Evolutionary conservation across 2,888 invertebrate genomes (phyloP).

Genomic region (Tineola bisselliella): DNA sequence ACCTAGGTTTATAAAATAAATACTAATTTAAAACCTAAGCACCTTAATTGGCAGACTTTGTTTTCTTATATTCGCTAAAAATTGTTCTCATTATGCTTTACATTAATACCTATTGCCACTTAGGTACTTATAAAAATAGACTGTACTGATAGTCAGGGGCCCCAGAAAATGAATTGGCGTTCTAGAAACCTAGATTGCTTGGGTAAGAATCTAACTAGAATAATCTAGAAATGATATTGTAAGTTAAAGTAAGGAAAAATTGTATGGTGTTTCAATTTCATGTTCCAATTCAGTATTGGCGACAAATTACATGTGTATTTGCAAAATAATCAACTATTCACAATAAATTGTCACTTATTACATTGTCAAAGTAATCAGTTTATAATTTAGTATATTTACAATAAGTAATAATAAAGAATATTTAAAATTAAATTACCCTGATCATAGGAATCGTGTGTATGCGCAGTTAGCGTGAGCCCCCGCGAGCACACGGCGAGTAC

Average conservation of each 20-base stretch:
- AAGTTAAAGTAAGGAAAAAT: too few species aligned
- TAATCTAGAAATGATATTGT: not conserved
- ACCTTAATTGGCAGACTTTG: too few species aligned
- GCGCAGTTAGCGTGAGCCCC: conserved; percentile 23
- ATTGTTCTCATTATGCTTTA: not conserved
- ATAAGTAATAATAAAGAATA: not conserved
- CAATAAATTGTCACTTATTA: too few species aligned
- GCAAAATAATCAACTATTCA: too few species aligned
- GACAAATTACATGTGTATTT: too few species aligned
- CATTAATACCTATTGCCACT: not conserved
- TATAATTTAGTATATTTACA: not conserved
- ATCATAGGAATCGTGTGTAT: conserved; percentile 36
- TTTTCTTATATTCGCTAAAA: not conserved
- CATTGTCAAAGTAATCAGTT: too few species aligned
- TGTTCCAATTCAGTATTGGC: too few species aligned
- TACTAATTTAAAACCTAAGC: too few species aligned
- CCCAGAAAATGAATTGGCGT: not conserved
- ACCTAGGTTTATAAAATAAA: too few species aligned
- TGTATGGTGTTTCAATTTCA: too few species aligned
- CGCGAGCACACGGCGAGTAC: conserved; percentile 19
- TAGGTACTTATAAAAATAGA: not conserved
- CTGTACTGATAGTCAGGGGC: not conserved
- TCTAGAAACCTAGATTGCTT: not conserved
- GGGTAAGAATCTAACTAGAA: not conserved
- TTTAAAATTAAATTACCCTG: conserved; percentile 37